Evolutionary conservation across 1,140 invertebrate species (phyloP).

Genomic region (Kradibia gibbosae): DNA sequence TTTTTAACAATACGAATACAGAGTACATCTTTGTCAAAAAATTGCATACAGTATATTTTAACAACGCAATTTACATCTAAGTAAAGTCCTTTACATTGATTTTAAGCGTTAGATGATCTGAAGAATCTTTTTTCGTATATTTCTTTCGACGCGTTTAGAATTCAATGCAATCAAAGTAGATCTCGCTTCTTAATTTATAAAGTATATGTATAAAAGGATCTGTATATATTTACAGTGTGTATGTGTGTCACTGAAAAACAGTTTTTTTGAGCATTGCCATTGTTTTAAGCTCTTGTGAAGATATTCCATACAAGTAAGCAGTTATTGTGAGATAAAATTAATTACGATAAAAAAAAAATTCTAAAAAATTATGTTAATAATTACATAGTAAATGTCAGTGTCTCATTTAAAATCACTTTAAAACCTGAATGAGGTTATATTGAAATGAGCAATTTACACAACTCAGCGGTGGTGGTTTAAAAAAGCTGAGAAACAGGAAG

Average conservation of each 20-base stretch:
- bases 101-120: neutral
- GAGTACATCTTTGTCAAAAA: neutral
- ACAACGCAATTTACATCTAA: neutral
- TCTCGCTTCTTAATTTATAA: no score
- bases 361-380: neutral
- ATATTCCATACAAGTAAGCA: neutral
- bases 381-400: neutral
- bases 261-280: neutral
- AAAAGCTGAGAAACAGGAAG: neutral
- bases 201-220: no score
- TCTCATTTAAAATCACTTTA: neutral
- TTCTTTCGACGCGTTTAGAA: neutral
- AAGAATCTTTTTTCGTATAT: neutral
- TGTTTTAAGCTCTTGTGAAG: neutral
- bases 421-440: neutral
- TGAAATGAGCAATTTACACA: neutral
- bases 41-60: neutral
- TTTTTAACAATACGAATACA: neutral
- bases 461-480: neutral
- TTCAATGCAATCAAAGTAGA: no score
- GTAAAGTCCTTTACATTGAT: conserved; percentile 3
- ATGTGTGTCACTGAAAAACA: neutral
- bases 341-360: neutral
- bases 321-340: neutral
- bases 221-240: no score